Evolutionary conservation across 2,797 vertebrate species (phyloP), one percentile per base, ranked within the genome.

Genomic region (Limosa lapponica): DNA sequence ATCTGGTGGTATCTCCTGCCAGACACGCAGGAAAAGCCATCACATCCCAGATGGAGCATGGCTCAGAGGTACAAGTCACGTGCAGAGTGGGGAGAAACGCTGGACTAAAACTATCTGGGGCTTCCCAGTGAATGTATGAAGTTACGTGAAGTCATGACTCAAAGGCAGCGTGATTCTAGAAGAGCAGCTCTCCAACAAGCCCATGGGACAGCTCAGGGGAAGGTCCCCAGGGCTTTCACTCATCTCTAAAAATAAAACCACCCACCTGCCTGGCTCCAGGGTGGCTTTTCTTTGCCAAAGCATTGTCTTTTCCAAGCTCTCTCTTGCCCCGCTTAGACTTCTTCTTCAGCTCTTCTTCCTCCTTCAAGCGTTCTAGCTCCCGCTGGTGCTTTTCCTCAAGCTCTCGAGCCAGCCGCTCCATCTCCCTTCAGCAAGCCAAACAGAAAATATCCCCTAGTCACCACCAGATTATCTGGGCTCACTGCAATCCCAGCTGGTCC

Each of bases 301-400:
- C 9, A 3, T 98, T 97, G 3, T 98, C 98, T 96, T 98, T 98
- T 2, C 4, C 28, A 4, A 44, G 30, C 44, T 96, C 98, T 46
- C 18, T 97, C 88, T 98, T 99, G n/a, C 74, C 94, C 58, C 94
- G 98, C 83, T 96, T 98, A 52, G 17, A 77, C 77, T 96, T 98
- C 93, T 97, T 98, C 90, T 92, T 98, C 81, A 97, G n/a, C 55
- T 98, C 98, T 32, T 99, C 98, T 32, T 99, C 98, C 89, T 98
- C 97, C 73, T 89, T 98, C 64, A 97, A 90, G 58, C 82, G 97
- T 85, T 98, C 97, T 20, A 98, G 75, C 74, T 99, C 98, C 84
- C 97, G 98, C 83, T 96, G 97, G 3, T 97, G 96, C 93, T 87
- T 98, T 58, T 98, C 97, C 11, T 98, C 97, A 46, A 96, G 91